Evolutionary conservation across 2,797 vertebrate species (phyloP).

Genomic region (Masticophis lateralis): DNA sequence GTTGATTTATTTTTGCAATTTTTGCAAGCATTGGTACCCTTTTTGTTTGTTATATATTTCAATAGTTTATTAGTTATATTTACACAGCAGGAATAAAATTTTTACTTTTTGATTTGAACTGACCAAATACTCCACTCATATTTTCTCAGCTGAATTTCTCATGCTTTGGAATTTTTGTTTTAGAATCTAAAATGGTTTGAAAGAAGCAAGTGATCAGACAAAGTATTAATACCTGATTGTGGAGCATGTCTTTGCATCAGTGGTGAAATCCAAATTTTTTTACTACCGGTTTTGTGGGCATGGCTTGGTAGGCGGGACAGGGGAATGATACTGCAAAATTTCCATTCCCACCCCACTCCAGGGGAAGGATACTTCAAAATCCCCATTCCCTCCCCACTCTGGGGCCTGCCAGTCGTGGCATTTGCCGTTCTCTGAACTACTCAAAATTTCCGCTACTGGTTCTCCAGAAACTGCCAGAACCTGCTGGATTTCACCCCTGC

Average conservation of each 20-base stretch:
- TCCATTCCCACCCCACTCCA: too few species aligned
- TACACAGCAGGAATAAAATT: not conserved
- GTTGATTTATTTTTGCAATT: not conserved
- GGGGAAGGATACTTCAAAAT: too few species aligned
- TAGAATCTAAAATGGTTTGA: not conserved
- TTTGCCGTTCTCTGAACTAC: too few species aligned
- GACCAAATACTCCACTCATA: not conserved
- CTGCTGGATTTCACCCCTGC: too few species aligned
- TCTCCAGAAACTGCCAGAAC: too few species aligned
- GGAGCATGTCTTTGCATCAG: not conserved
- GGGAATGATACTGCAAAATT: too few species aligned
- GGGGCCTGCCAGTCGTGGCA: too few species aligned
- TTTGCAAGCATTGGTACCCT: not conserved
- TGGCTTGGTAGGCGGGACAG: too few species aligned
- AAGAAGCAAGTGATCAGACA: not conserved
- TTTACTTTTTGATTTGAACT: not conserved
- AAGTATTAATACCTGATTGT: not conserved
- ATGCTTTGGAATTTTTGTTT: not conserved
- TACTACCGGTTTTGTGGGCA: too few species aligned
- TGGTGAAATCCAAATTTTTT: too few species aligned
- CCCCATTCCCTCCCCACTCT: too few species aligned
- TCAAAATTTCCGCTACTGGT: too few species aligned
- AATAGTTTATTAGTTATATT: not conserved
- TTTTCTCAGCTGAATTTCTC: not conserved
- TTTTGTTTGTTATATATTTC: not conserved